Evolutionary conservation across 2,113 vertebrate genomes (phyloP), one percentile per base, ranked within the genome.

Genomic region (Ivindomyrus marchei): DNA sequence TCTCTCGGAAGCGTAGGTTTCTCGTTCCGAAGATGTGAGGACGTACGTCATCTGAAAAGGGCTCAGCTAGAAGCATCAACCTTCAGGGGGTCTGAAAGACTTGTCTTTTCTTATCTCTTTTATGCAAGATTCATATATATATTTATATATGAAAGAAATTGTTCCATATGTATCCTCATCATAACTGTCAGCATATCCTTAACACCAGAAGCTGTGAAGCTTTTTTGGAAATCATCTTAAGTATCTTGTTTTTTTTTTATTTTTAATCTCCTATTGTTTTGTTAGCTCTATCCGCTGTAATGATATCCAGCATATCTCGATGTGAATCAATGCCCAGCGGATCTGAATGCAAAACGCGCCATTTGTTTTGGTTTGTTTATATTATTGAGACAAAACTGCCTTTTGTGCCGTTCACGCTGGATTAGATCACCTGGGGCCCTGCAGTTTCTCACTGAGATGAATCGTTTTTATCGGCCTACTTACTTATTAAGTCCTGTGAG

Each of bases 51-150:
- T 36, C 80, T 53, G 74, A 50, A 92, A 89, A 90, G 77, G 86
- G 56, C 83, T 31, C 39, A 58, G 87, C 88, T 3, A 74, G 50
- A 77, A 24, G 74, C 74, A 70, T 89, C 70, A 80, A 46, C 85
- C 88, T 90, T 91, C 90, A 90, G 90, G 88, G 66, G 84, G 46
- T 62, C 45, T 89, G 88, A 90, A 91, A 90, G 74, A 85, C 70
- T 77, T 62, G 84, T 88, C 56, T 39, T 62, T 49, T 52, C 50
- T 36, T 56, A 50, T 56, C 50, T 87, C 21, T 52, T 53, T 53
- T 53, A 50, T 39, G 15, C 49, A 56, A 19, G 85, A 53, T 87
- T 53, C 50, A 87, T 53, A 87, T 56, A 46, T 42, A 85, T n/a
- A 85, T 39, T 24, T 47, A 42, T 39, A 84, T 46, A 84, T n/a